Base-by-base conservation (phyloP, 1,140 invertebrate species). In the Drosophila nigrodunni region DNA sequence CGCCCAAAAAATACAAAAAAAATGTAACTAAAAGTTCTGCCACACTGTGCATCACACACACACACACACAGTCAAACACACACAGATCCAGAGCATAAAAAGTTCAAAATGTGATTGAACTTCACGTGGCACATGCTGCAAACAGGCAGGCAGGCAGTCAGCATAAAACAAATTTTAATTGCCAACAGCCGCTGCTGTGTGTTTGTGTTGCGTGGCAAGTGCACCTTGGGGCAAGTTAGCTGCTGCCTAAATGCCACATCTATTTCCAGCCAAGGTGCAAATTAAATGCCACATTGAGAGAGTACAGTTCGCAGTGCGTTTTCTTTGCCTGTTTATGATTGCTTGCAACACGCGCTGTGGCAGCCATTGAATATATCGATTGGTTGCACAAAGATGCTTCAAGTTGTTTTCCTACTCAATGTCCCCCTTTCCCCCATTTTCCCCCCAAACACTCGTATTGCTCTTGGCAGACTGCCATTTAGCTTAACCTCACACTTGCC, bases 21-120 rank as follows among this genome's bases (percentile, higher is more conserved):
- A 50, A 52, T 30, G 30, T 37, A 54, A 37, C 59, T 49, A 15
- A 37, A 62, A 62, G 46, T 62, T 62, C 50, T 54, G n/a, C 34
- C 30, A 25, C 13, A 6, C 34, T n/a, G 13, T 50, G 25, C 21
- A 30, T 30, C 13, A 41, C 10, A 21, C 57, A 21, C 30, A 21
- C 44, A 11, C 37, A 46, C 34, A 25, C 30, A 50, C 13, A 46
- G 30, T 50, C 46, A 35, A 39, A 41, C 21, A 41, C 21, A 64
- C 37, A 61, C 11, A 34, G 41, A 37, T 50, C 54, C 49, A 59
- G 43, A 41, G 21, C 13, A 25, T 25, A 47, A 49, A 82, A 73
- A 89, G 80, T 82, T 88, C 86, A 77, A 69, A 72, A 80, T 86
- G 86, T 90, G 86, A 90, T 90, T 89, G 85, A 90, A 90, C 85